Conservation (phyloP, 2,888 invertebrate genomes). For the Spicauda simplicius region DNA sequence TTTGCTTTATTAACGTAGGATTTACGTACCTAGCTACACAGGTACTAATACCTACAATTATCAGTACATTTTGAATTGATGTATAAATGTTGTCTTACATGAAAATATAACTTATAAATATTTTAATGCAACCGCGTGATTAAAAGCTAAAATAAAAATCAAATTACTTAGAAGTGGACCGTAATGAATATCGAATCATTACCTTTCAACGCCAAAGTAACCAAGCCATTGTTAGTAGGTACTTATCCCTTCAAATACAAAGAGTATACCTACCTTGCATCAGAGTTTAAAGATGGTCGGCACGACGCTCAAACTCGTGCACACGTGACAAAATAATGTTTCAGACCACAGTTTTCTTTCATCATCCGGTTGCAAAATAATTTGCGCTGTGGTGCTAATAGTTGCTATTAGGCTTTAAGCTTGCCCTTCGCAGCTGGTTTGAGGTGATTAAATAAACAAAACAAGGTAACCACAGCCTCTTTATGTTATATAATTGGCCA, state of each 20-base stretch:
- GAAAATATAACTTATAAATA: too few relatives aligned
- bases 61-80: too few relatives aligned
- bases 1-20: too few relatives aligned
- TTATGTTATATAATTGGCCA: too few relatives aligned
- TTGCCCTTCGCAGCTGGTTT: background rate
- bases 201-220: background rate
- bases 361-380: constrained; percentile 37
- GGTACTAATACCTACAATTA: too few relatives aligned
- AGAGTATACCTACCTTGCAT: constrained; percentile 12
- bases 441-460: background rate
- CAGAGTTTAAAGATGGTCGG: constrained; percentile 31
- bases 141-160: too few relatives aligned
- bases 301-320: constrained; percentile 46
- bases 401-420: background rate
- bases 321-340: constrained; percentile 47
- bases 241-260: constrained; percentile 8
- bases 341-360: constrained; percentile 41
- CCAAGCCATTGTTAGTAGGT: background rate
- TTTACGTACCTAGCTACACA: too few relatives aligned
- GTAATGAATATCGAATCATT: too few relatives aligned
- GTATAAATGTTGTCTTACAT: too few relatives aligned
- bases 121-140: too few relatives aligned
- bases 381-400: constrained; percentile 32
- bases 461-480: too few relatives aligned
- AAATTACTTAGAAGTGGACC: too few relatives aligned